Base-by-base conservation (phyloP, 2,888 invertebrate species). In the Leptinotarsa juncta region DNA sequence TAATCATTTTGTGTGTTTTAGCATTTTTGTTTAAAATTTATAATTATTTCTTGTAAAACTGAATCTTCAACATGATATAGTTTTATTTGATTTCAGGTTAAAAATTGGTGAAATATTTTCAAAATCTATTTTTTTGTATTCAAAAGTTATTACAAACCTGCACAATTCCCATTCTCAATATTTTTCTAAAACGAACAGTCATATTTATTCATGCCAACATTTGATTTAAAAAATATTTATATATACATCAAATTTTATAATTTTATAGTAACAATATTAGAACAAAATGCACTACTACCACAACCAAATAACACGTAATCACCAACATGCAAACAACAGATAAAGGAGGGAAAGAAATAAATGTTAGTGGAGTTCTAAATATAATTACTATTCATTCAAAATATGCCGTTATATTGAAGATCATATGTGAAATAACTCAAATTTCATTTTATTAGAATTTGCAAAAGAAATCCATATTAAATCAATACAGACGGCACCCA, bases 241-340 rank as follows among this genome's bases (percentile, higher is more conserved):
- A 26, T 67, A 50, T 53, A 67, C 32, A 67, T 50, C 49, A 67
- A 23, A 16, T 15, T 42, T 55, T 23, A 5, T 14, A 50, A 62
- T 62, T 73, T 50, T 67, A 67, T 62, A 69, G 65, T 69, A 69
- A 62, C 53, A 65, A 74, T 50, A 69, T 74, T 74, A 74, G 74
- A 71, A 74, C 42, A 71, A 68, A 69, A 69, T 71, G 69, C 70
- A 68, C 55, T 71, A 67, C 65, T 71, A 65, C 74, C 74, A 74
- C 68, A 74, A 74, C 74, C 74, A 67, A 67, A 23, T 51, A 32
- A 51, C 26, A 67, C 67, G n/a, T 32, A 62, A 62, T 62, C 62
- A 57, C 20, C 57, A 57, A 57, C 57, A 62, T 73, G 70, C 50
- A 73, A 65, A 73, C 62, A 73, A 65, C 65, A 53, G 70, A 69